Conservation (phyloP, 2,113 vertebrate species). For the Ardeotis arabs region DNA sequence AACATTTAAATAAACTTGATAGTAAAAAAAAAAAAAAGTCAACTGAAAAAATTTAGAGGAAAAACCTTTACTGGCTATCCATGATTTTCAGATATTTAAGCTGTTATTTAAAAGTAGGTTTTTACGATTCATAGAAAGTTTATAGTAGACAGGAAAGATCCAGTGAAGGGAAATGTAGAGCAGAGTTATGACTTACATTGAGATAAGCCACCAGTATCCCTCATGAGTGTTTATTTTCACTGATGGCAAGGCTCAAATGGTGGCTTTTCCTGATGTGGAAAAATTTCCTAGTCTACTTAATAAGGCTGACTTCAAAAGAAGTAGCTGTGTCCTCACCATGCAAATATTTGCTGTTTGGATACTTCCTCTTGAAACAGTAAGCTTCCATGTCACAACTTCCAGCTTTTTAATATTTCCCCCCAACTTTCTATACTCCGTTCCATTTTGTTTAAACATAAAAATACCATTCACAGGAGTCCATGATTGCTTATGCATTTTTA, state of each 20-base stretch:
- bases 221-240: not conserved
- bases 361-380: not conserved
- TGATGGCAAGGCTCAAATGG: not conserved
- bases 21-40: not conserved
- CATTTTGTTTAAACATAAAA: not conserved
- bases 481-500: not conserved
- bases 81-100: not conserved
- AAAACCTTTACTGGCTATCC: not conserved
- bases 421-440: not conserved
- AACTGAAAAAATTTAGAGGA: not conserved
- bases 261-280: not conserved
- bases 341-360: constrained; percentile 15
- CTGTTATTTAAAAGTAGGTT: not conserved
- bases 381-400: not conserved
- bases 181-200: not conserved
- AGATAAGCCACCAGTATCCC: not conserved
- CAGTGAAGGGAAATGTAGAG: not conserved
- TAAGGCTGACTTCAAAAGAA: not conserved
- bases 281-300: not conserved
- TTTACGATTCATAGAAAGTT: not conserved
- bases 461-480: not conserved
- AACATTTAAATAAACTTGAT: not conserved
- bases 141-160: not conserved
- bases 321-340: not conserved
- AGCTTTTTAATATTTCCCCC: not conserved